phyloP scores from a whole-genome alignment of 2,888 invertebrate species.

The Sphaeridia pumilis region DNA sequence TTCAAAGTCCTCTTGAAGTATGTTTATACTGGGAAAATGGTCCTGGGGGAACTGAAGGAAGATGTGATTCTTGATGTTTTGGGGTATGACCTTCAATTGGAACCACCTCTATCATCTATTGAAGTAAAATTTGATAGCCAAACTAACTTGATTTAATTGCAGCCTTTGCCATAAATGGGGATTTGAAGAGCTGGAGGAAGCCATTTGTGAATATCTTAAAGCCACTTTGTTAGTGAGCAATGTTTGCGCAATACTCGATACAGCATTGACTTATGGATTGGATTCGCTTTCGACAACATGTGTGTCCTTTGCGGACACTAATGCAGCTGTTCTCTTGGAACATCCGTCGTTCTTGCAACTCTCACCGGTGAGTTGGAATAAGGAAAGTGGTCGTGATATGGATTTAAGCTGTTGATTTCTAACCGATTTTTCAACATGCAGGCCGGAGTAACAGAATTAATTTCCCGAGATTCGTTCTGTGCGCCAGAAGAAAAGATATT shows the following conservation, averaged over 20 bases:
- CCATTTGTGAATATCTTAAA: conserved; percentile 85
- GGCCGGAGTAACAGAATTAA: conserved; percentile 68
- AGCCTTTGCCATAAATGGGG: conserved; percentile 86
- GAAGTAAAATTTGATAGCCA: neutral
- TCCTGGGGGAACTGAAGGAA: conserved; percentile 49
- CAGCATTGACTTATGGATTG: conserved; percentile 61
- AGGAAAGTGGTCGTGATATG: neutral
- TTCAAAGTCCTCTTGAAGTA: conserved; percentile 86
- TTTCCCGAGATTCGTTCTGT: conserved; percentile 88
- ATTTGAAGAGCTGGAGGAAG: conserved; percentile 76
- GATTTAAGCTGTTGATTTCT: neutral
- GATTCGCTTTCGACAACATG: conserved; percentile 59
- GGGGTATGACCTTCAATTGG: conserved; percentile 42
- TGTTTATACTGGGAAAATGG: conserved; percentile 77
- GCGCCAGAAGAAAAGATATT: conserved; percentile 94
- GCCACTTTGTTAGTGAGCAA: conserved; percentile 77
- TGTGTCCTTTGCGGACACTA: conserved; percentile 76
- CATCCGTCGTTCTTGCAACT: conserved; percentile 73
- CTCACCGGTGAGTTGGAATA: conserved; percentile 59
- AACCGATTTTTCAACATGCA: conserved; percentile 37
- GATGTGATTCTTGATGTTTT: conserved; percentile 49
- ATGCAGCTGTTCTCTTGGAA: conserved; percentile 70
- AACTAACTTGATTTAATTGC: neutral
- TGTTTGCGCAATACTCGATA: conserved; percentile 89
- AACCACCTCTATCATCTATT: neutral